A percentile compares a stretch with the other conserved stretches of the same genome.
phyloP scores from a whole-genome alignment of 2,113 vertebrate species.

The Poeciliopsis retropinna region DNA sequence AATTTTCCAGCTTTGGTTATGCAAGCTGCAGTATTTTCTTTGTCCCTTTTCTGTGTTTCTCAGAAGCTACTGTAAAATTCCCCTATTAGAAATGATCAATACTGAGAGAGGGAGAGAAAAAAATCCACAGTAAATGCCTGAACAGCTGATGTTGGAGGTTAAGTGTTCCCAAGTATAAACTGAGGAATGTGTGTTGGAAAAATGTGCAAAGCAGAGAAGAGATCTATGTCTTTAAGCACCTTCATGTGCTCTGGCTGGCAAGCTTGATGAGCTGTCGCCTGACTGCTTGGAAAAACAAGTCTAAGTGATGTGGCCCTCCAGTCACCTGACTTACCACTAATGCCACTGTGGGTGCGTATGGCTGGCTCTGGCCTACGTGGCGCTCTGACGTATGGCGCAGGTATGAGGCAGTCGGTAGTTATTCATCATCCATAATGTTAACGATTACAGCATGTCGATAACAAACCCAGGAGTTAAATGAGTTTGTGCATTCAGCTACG shows the following conservation, averaged over 20 bases:
- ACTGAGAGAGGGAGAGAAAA: conserved; percentile 8
- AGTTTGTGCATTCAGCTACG: conserved; percentile 80
- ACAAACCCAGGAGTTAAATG: conserved; percentile 79
- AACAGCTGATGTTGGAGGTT: conserved; percentile 55
- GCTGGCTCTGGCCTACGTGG: neutral
- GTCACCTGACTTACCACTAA: conserved; percentile 54
- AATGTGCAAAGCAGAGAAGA: conserved; percentile 15
- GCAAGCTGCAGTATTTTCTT: conserved; percentile 28
- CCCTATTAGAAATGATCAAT: conserved; percentile 57
- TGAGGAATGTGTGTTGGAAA: conserved; percentile 26
- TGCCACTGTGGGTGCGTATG: neutral
- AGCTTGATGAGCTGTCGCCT: conserved; percentile 49
- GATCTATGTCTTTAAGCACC: conserved; percentile 60
- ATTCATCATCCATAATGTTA: conserved; percentile 82
- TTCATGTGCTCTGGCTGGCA: conserved; percentile 27
- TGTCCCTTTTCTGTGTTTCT: conserved; percentile 25
- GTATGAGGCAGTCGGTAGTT: conserved; percentile 75
- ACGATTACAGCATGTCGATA: conserved; percentile 82
- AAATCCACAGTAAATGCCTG: conserved; percentile 36
- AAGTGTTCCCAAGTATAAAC: conserved; percentile 51
- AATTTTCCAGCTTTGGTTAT: conserved; percentile 17
- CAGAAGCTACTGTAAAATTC: conserved; percentile 57
- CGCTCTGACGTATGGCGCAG: conserved; percentile 54
- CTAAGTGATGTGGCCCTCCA: conserved; percentile 53
- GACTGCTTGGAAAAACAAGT: conserved; percentile 62